A percentile compares a stretch with the other conserved stretches of the same genome.
phyloP scores from a whole-genome alignment of 1,140 invertebrate genomes.

The Macrobrachium rosenbergii region DNA sequence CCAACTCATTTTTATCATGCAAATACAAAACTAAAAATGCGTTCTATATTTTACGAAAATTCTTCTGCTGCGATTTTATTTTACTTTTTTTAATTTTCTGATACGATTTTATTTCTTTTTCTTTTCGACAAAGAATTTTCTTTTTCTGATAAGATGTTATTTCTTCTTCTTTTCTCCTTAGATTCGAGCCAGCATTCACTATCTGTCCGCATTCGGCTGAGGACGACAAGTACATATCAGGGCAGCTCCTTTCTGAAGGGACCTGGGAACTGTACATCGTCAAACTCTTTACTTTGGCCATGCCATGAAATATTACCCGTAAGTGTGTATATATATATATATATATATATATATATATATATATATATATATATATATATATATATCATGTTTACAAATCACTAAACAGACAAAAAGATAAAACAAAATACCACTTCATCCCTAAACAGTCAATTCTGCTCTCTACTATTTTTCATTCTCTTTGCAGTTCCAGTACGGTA shows the following conservation, averaged over 20 bases:
- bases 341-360: not conserved
- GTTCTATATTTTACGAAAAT: too few relatives aligned
- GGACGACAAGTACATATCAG: slow-evolving; percentile 27
- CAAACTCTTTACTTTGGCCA: slow-evolving; percentile 1
- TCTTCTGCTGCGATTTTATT: not conserved
- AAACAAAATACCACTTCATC: not conserved
- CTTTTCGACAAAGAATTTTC: not conserved
- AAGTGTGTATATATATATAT: not conserved
- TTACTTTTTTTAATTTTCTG: not conserved
- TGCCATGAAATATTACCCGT: slow-evolving; percentile 46
- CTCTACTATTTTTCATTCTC: not conserved
- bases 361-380: not conserved
- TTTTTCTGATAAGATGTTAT: not conserved
- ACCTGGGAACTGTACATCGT: slow-evolving; percentile 34
- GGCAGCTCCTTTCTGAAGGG: slow-evolving; percentile 25
- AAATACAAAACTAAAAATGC: too few relatives aligned
- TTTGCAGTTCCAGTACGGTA: slow-evolving; percentile 31
- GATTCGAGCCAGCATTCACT: not conserved
- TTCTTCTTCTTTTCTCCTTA: not conserved
- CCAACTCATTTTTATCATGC: too few relatives aligned
- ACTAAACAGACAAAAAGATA: not conserved
- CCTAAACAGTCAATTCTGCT: not conserved
- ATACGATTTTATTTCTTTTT: not conserved
- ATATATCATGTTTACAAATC: not conserved
- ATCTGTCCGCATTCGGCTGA: slow-evolving; percentile 23